Conservation (phyloP, 2,888 invertebrate genomes). For the Pseudoips prasinana region DNA sequence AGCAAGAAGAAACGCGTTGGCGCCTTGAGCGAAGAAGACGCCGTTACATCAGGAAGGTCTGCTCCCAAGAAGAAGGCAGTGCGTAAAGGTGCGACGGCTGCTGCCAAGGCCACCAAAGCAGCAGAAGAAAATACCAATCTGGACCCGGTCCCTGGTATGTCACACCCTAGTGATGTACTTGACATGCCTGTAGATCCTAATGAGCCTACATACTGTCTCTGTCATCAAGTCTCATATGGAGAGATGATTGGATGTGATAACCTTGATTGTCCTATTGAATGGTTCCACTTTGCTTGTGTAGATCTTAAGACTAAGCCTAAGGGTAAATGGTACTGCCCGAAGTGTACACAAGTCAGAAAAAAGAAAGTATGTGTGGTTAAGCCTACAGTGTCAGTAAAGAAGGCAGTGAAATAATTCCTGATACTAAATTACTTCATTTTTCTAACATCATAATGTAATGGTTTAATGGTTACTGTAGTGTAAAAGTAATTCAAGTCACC, state of each 20-base stretch:
- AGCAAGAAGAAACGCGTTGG: conserved; percentile 80
- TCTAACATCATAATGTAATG: too few species aligned
- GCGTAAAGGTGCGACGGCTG: conserved; percentile 61
- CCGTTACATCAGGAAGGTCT: conserved; percentile 60
- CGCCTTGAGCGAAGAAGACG: conserved; percentile 78
- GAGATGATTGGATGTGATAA: conserved; percentile 99
- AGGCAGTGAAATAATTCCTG: conserved; percentile 55
- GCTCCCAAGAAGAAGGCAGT: conserved; percentile 70
- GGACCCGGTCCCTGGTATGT: conserved; percentile 80
- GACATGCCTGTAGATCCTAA: conserved; percentile 98
- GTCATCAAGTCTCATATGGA: conserved; percentile 98
- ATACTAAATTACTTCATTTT: too few species aligned
- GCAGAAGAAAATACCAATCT: conserved; percentile 73
- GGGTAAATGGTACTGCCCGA: conserved; percentile 98
- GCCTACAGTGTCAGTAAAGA: conserved; percentile 62
- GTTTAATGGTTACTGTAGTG: too few species aligned
- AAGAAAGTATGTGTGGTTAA: conserved; percentile 85
- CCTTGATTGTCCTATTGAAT: conserved; percentile 93
- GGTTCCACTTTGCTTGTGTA: conserved; percentile 98
- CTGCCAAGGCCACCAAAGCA: conserved; percentile 62
- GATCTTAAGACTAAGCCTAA: conserved; percentile 95
- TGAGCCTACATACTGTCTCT: conserved; percentile 98
- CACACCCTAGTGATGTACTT: conserved; percentile 94
- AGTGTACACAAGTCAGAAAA: conserved; percentile 91
- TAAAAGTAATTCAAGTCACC: too few species aligned